Base-by-base conservation (phyloP, 2,888 invertebrate species). In the Carpatolechia fugitivella region DNA sequence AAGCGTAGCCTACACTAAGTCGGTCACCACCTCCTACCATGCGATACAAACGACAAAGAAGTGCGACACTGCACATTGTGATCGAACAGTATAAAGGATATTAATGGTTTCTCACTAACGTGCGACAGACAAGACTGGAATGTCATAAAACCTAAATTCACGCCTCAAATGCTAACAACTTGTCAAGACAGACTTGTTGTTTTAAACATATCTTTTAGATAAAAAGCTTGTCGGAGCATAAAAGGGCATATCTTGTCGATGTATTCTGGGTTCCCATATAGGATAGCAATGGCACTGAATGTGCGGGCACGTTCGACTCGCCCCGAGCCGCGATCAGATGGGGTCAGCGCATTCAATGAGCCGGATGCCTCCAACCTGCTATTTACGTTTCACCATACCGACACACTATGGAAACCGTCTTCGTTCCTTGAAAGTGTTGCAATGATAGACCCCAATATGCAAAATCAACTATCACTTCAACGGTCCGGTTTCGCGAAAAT, bases 311-410 rank as follows among this genome's bases (percentile, higher is more conserved):
- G 72, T 66, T 72, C 70, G 65, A 70, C 69, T 73, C 65, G 78
- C 78, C 79, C 70, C 76, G 65, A 80, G 79, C 76, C 69, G 66
- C 79, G 84, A 89, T 88, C 89, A 89, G 87, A 89, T 89, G 88
- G 81, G 89, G 89, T 89, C 89, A 88, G 81, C 85, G 85, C 82
- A 86, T 89, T 89, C 85, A 88, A 88, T 89, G 82, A 87, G 85
- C 82, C 88, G 89, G 88, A 89, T 88, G 82, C 83, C 80, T 82
- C 74, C 78, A 85, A 85, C 88, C 84, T 83, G 86, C 87, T 85
- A 82, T 86, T 85, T 87, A 85, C 83, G 85, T 87, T 87, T 86
- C 85, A 80, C 86, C 85, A 80, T 85, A 85, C 80, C 70, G 68
- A 81, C 85, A 85, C 85, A 86, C 82, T 87, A 85, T 84, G 81